These are phyloP conservation scores for Gallinago stenura DNA, from an alignment of 2,797 vertebrate genomes.

Conservation along the genomic window DNA sequence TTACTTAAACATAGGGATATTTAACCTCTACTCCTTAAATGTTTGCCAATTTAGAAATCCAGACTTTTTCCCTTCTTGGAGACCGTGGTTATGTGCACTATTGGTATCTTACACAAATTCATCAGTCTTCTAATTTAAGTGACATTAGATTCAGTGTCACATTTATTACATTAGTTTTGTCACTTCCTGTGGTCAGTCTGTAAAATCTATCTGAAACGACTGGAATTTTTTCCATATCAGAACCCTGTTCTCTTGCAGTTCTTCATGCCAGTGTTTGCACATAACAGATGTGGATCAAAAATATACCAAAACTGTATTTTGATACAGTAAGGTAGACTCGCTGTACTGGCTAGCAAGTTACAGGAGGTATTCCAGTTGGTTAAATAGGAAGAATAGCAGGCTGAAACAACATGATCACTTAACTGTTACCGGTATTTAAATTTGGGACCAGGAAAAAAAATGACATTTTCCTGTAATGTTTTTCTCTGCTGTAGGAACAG, in stretches of 20 bases:
- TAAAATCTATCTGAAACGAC: slow-evolving; percentile 30
- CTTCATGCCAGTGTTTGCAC: slow-evolving; percentile 29
- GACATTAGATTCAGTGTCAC: not conserved
- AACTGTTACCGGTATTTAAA: slow-evolving; percentile 50
- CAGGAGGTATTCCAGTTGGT: not conserved
- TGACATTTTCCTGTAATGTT: slow-evolving; percentile 34
- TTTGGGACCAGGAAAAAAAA: slow-evolving; percentile 62
- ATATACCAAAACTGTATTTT: slow-evolving; percentile 9
- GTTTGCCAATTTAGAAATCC: slow-evolving; percentile 39
- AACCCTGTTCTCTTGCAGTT: not conserved
- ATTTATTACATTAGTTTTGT: not conserved
- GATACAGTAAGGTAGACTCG: not conserved
- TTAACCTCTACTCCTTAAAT: not conserved
- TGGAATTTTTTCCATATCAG: not conserved
- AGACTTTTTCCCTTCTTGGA: not conserved
- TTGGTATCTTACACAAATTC: slow-evolving; percentile 18
- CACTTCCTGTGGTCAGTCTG: slow-evolving; percentile 59
- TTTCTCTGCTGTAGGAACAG: slow-evolving; percentile 62
- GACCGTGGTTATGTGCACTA: slow-evolving; percentile 13
- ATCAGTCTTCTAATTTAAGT: not conserved
- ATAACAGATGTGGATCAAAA: slow-evolving; percentile 26
- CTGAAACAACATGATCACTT: slow-evolving; percentile 39
- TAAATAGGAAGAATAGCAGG: not conserved
- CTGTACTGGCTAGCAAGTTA: slow-evolving; percentile 27
- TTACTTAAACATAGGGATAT: slow-evolving; percentile 9